A percentile compares a stretch with the other conserved stretches of the same genome.
Conservation (phyloP, 2,797 vertebrate genomes). For the Melanotaenia trifasciata region DNA sequence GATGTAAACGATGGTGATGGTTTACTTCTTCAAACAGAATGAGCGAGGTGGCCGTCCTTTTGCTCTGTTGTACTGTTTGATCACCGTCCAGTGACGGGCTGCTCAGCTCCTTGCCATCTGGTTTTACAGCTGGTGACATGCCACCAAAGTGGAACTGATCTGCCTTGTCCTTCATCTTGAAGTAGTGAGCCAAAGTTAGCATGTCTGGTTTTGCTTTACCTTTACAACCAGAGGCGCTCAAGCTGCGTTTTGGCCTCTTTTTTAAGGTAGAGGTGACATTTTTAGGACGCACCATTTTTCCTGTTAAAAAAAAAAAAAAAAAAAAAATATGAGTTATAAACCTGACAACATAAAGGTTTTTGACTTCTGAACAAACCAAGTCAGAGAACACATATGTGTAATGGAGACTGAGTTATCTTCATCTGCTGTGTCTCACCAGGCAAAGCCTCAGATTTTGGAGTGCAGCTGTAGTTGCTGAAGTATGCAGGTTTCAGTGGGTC, state of each 20-base stretch:
- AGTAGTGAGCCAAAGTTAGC: slow-evolving; percentile 87
- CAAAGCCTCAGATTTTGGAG: slow-evolving; percentile 66
- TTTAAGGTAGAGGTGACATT: slow-evolving; percentile 82
- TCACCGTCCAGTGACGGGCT: neutral
- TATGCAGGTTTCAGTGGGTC: slow-evolving; percentile 87
- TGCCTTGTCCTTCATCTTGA: slow-evolving; percentile 83
- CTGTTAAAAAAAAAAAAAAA: slow-evolving; percentile 68
- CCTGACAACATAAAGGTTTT: too few relatives aligned
- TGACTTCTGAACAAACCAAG: too few relatives aligned
- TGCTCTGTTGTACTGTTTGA: slow-evolving; percentile 66
- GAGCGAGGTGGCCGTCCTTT: slow-evolving; percentile 88
- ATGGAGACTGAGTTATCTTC: neutral
- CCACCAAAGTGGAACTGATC: slow-evolving; percentile 59
- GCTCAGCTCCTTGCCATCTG: slow-evolving; percentile 57
- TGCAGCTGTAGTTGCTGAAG: slow-evolving; percentile 81
- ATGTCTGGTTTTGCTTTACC: slow-evolving; percentile 68
- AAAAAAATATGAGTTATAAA: neutral
- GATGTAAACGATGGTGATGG: neutral
- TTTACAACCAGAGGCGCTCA: slow-evolving; percentile 54
- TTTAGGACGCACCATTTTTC: slow-evolving; percentile 81
- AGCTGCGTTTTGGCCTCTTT: slow-evolving; percentile 71
- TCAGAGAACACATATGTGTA: too few relatives aligned
- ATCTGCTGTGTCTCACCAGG: slow-evolving; percentile 78
- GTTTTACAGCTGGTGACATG: slow-evolving; percentile 16
- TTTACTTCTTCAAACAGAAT: slow-evolving; percentile 97